Percentiles rank a stretch among this genome's conserved stretches.
phyloP scores from a whole-genome alignment of 2,113 vertebrate genomes.

The Tiliqua scincoides region DNA sequence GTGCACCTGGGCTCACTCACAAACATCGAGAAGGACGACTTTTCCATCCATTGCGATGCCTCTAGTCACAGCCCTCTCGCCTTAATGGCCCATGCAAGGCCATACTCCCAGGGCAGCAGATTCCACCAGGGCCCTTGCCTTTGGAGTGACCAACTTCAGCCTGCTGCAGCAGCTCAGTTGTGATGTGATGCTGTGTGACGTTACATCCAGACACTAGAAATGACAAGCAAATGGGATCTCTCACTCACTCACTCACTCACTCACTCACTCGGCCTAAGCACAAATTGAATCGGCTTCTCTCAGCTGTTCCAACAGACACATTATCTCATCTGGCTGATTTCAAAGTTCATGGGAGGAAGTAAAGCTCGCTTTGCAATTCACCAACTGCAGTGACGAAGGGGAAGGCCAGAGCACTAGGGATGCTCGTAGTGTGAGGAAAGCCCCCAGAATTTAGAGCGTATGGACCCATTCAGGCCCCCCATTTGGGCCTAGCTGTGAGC shows the following conservation, averaged over 20 bases:
- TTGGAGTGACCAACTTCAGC: background rate
- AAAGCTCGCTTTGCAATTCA: conserved; percentile 3
- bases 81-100: background rate
- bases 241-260: background rate
- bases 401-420: background rate
- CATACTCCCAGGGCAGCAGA: background rate
- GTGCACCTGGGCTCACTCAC: background rate
- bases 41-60: background rate
- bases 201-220: background rate
- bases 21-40: background rate
- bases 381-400: background rate
- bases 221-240: background rate
- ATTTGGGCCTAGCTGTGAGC: no score
- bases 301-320: background rate
- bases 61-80: background rate
- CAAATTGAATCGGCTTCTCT: background rate
- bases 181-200: background rate
- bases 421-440: no score
- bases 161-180: background rate
- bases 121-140: background rate
- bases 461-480: no score
- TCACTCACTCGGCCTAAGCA: background rate
- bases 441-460: no score
- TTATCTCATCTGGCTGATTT: background rate
- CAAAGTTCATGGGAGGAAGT: background rate